phyloP scores from a whole-genome alignment of 2,888 invertebrate species.

The Piscicola geometra region DNA sequence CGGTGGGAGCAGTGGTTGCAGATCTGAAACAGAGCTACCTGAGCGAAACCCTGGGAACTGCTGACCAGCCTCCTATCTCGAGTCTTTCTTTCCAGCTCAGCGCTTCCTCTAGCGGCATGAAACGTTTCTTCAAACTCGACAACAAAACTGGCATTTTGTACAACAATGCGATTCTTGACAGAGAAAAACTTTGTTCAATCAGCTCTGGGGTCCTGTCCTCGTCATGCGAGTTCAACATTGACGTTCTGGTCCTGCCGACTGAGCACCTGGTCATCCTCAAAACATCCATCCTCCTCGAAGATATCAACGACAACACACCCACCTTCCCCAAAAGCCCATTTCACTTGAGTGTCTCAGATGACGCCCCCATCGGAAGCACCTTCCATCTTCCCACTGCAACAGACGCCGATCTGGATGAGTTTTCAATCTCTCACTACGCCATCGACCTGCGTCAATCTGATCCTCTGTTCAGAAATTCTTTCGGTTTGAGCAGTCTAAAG shows the following conservation, averaged over 20 bases:
- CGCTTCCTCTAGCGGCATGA: conserved; percentile 14
- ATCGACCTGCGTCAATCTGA: conserved; percentile 1
- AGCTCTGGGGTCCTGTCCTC: background rate
- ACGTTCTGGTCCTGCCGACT: conserved; percentile 39
- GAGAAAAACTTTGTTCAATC: conserved; percentile 30
- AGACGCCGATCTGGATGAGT: conserved; percentile 37
- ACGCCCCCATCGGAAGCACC: conserved; percentile 32
- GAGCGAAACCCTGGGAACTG: background rate
- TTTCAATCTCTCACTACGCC: conserved; percentile 32
- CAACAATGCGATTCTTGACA: conserved; percentile 24
- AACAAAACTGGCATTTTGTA: conserved; percentile 26
- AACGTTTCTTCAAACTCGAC: conserved; percentile 30
- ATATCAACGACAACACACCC: conserved; percentile 41
- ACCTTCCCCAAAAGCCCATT: conserved; percentile 33
- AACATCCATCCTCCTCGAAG: conserved; percentile 36
- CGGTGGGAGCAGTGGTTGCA: conserved; percentile 17
- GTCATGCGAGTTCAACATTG: conserved; percentile 35
- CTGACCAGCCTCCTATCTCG: background rate
- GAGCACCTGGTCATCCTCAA: conserved; percentile 38
- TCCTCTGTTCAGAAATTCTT: background rate
- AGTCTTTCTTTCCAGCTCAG: conserved; percentile 29
- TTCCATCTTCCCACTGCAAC: conserved; percentile 37
- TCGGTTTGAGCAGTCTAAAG: conserved; percentile 13
- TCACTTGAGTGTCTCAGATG: conserved; percentile 37
- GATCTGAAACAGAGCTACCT: conserved; percentile 26